Base-by-base conservation (phyloP, 2,888 invertebrate genomes). In the Archips crataeganus region DNA sequence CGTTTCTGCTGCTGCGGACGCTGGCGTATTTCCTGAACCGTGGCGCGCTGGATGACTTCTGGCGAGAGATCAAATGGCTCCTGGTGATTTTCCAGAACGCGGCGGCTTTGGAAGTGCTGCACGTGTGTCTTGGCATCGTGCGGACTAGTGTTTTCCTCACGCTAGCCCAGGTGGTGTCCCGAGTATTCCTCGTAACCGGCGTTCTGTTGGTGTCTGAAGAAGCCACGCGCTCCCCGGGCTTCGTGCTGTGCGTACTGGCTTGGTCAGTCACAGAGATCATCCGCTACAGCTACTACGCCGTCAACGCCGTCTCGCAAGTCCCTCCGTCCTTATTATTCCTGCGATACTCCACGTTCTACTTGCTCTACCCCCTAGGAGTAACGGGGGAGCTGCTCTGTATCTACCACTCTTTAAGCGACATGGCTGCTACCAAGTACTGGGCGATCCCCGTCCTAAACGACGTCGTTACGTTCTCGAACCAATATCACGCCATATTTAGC, bases 251-350 rank as follows among this genome's bases (percentile, higher is more conserved):
- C 1, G 89, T 98, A 9, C 82, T 96, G 11, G 98, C 98, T 3
- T 98, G 98, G 98, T 96, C 96, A 10, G 84, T 98, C 62, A 98
- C 98, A 0, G 98, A 98, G 93, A 97, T 98, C 63, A 97, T 98
- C 78, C 95, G 98, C 78, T 98, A 98, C 84, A 95, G 96, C 0
- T 98, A 96, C 89, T 98, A 99, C 87, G 96, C 97, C 11, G 90
- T 97, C 51, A 96, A 96, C 36, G 15, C 51, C 2, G 45, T 74
- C 6, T 42, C 34, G 3, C 49, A 61, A 39, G 51, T 60, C 1
- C 74, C 74, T 0, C 34, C 42, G 9, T 3, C 9, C n/a, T 45
- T 74, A 13, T 49, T 74, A 8, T 65, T 64, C 23, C 42, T 65
- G 23, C 59, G 74, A 9, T 74, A 98, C 88, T 97, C 98, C 0